Conservation (phyloP, 2,888 invertebrate species). For the Ophion obscuratus region DNA sequence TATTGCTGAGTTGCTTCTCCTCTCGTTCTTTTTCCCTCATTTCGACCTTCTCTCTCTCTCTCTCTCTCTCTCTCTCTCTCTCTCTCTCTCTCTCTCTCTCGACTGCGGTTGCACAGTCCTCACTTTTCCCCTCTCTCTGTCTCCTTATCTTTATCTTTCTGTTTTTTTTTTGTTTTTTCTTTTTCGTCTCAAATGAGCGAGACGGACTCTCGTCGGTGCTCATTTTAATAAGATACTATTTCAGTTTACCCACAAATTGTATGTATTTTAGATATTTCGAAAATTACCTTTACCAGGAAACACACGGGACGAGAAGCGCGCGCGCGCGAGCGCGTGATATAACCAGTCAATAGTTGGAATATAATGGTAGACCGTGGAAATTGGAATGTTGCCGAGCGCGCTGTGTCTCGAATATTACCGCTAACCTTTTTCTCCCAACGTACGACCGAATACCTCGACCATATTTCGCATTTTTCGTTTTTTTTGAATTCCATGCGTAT, state of each 20-base stretch:
- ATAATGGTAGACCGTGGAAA: conserved; percentile 73
- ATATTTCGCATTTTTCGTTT: conserved; percentile 6
- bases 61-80: conserved; percentile 7
- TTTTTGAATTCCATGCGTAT: background rate
- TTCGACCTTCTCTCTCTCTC: background rate
- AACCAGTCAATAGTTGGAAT: conserved; percentile 81
- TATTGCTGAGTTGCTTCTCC: conserved; percentile 13
- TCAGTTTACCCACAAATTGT: conserved; percentile 75
- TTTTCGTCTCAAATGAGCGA: conserved; percentile 22
- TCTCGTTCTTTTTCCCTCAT: conserved; percentile 44
- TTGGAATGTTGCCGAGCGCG: conserved; percentile 60
- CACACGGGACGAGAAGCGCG: conserved; percentile 66
- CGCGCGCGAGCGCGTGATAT: conserved; percentile 72
- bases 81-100: conserved; percentile 7
- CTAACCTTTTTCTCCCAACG: conserved; percentile 46
- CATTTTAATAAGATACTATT: conserved; percentile 71
- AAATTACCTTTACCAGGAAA: conserved; percentile 83
- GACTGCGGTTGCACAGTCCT: too few species aligned
- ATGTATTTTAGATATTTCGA: conserved; percentile 83
- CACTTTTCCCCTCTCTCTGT: conserved; percentile 5
- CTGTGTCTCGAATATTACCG: conserved; percentile 52
- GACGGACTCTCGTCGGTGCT: conserved; percentile 34
- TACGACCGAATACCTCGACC: background rate
- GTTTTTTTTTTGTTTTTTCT: conserved; percentile 5
- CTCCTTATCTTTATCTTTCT: background rate